These are phyloP conservation scores for Mylabris sibirica DNA, from an alignment of 2,888 invertebrate species.

Conservation along the genomic window DNA sequence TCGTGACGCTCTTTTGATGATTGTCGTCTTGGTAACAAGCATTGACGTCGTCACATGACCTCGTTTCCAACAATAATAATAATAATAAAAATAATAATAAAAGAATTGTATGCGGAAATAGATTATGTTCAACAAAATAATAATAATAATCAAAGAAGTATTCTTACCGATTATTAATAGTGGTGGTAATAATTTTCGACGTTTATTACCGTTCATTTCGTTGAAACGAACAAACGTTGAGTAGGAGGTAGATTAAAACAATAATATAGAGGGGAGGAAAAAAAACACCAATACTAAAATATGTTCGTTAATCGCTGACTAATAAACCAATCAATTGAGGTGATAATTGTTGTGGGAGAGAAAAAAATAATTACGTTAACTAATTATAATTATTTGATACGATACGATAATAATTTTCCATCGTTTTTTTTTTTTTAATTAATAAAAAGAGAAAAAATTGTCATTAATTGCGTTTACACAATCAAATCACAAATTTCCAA, in stretches of 20 bases:
- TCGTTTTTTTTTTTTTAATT: no score
- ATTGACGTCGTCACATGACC: constrained; percentile 3
- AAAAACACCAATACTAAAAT: neutral
- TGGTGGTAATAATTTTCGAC: neutral
- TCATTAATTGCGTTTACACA: no score
- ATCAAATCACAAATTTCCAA: neutral
- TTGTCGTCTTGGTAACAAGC: neutral
- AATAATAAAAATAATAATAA: neutral
- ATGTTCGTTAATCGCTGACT: neutral
- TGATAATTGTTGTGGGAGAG: neutral
- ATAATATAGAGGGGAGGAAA: neutral
- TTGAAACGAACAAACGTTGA: neutral
- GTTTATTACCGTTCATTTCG: neutral
- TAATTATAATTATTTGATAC: no score
- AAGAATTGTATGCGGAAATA: neutral
- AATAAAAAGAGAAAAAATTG: no score
- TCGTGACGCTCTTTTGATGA: neutral
- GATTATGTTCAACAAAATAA: neutral
- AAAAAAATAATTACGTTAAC: neutral
- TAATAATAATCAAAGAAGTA: neutral
- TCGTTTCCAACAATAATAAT: neutral
- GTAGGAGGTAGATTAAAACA: neutral
- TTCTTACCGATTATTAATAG: neutral
- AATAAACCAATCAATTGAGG: neutral
- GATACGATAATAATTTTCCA: no score